Conservation (phyloP, 2,797 vertebrate genomes). For the Pantherophis alleghaniensis region DNA sequence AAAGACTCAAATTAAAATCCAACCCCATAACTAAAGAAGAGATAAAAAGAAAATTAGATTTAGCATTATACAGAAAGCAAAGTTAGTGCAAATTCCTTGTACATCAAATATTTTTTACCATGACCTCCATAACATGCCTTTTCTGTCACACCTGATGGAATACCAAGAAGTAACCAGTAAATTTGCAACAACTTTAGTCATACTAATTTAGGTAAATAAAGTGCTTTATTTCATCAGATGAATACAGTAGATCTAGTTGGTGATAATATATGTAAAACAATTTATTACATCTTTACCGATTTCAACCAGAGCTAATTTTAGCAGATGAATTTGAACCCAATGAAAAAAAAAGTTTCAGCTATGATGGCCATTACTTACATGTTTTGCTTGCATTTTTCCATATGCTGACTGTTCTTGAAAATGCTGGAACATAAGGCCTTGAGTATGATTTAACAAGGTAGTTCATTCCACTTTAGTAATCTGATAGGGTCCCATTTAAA, state of each 20-base stretch:
- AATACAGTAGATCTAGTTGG: neutral
- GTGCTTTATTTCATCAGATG: neutral
- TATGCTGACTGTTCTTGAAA: neutral
- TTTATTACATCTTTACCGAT: neutral
- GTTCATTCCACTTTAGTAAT: neutral
- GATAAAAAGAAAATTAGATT: neutral
- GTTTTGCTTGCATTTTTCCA: neutral
- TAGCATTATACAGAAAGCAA: neutral
- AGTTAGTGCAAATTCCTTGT: neutral
- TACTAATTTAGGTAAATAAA: neutral
- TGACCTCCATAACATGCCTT: neutral
- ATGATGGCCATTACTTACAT: neutral
- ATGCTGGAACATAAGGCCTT: neutral
- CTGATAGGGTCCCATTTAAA: neutral
- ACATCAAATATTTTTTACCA: neutral
- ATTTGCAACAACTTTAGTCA: neutral
- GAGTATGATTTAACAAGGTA: neutral
- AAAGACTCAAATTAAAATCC: neutral
- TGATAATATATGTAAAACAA: neutral
- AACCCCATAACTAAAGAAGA: neutral
- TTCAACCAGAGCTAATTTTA: neutral
- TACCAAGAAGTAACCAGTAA: neutral
- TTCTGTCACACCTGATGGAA: neutral
- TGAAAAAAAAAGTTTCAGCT: neutral
- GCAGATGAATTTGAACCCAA: neutral